A percentile compares a stretch with the other conserved stretches of the same genome.
Evolutionary conservation across 2,113 vertebrate species (phyloP).

Genomic region (Spermophilus dauricus): DNA sequence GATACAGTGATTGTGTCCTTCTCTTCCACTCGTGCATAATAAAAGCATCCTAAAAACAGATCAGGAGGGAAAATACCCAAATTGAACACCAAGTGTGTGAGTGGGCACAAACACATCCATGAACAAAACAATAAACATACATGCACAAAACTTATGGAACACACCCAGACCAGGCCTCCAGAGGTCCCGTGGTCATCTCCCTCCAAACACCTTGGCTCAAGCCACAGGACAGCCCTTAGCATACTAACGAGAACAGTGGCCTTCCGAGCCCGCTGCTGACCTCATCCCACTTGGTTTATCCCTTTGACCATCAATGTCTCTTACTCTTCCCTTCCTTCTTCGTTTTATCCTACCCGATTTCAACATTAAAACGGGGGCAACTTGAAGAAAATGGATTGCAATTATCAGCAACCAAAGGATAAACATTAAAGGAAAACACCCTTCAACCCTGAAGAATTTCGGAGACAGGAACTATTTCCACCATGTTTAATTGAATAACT

Average conservation of each 20-base stretch:
- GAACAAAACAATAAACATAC: too few relatives aligned
- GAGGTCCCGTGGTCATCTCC: not conserved
- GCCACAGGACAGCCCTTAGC: not conserved
- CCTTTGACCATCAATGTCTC: not conserved
- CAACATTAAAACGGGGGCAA: not conserved
- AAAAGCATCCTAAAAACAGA: not conserved
- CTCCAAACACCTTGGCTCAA: not conserved
- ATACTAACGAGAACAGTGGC: not conserved
- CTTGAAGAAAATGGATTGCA: not conserved
- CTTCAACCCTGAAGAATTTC: not conserved
- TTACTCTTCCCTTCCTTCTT: not conserved
- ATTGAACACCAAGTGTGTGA: not conserved
- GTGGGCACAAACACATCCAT: not conserved
- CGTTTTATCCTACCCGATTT: not conserved
- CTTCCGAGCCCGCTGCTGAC: accelerated
- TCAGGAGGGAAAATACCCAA: not conserved
- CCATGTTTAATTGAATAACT: not conserved
- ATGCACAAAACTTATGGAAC: too few relatives aligned
- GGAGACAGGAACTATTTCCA: not conserved
- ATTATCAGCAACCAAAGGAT: not conserved
- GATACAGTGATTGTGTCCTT: not conserved
- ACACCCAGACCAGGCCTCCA: not conserved
- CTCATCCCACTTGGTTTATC: not conserved
- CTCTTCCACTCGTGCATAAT: not conserved
- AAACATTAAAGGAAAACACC: not conserved